Conservation (phyloP, 2,888 invertebrate genomes). For the Euclidia mi region DNA sequence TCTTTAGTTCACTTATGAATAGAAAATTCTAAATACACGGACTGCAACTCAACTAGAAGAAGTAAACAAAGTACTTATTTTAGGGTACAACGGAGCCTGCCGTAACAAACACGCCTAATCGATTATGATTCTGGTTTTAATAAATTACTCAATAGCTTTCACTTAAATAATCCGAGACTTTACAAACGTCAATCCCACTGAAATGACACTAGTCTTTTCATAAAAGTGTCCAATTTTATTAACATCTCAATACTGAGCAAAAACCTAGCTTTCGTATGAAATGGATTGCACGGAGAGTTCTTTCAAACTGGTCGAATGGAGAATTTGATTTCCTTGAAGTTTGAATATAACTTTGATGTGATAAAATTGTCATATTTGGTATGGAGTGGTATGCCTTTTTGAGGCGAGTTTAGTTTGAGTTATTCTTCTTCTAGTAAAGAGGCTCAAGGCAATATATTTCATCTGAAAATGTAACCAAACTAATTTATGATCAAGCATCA, state of each 20-base stretch:
- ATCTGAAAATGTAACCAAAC: no score
- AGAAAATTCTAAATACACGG: no score
- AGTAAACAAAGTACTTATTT: no score
- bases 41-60: no score
- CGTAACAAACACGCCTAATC: conserved; percentile 10
- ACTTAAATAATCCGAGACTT: conserved; percentile 59
- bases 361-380: conserved; percentile 49
- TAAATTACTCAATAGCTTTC: conserved; percentile 50
- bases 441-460: no score
- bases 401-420: no score
- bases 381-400: conserved; percentile 20
- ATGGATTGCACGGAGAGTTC: conserved; percentile 23
- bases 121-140: conserved; percentile 40
- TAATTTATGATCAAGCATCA: no score
- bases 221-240: conserved; percentile 44
- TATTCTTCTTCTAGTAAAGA: no score
- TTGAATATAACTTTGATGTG: conserved; percentile 51
- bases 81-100: conserved; percentile 21
- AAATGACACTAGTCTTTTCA: conserved; percentile 59
- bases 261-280: background rate
- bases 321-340: conserved; percentile 57
- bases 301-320: conserved; percentile 23
- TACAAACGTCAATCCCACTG: conserved; percentile 62
- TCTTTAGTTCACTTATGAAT: no score
- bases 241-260: conserved; percentile 13